phyloP scores from a whole-genome alignment of 2,113 vertebrate genomes.

The Channa argus region DNA sequence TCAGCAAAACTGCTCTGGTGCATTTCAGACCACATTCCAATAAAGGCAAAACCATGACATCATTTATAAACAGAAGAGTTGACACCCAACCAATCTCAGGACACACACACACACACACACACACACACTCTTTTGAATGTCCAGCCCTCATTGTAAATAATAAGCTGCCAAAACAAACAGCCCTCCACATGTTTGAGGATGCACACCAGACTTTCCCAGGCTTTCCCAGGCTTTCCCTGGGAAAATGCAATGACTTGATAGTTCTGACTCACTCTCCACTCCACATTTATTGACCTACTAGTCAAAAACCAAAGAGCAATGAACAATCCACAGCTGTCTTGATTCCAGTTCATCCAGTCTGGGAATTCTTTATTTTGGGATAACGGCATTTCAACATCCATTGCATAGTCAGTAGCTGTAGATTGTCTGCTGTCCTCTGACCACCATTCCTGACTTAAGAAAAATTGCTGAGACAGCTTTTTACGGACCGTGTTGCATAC shows the following conservation, averaged over 20 bases:
- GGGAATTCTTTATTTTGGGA: not conserved
- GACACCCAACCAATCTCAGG: slow-evolving; percentile 2
- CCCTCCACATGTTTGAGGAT: not conserved
- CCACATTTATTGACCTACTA: not conserved
- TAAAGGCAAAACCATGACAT: slow-evolving; percentile 5
- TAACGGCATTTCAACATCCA: not conserved
- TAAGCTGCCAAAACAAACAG: not conserved
- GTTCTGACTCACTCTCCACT: not conserved
- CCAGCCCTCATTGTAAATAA: not conserved
- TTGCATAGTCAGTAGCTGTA: not conserved
- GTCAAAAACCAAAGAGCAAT: not conserved
- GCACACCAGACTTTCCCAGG: too few species aligned
- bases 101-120: not conserved
- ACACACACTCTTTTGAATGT: not conserved
- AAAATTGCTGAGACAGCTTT: slow-evolving; percentile 24
- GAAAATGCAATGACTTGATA: not conserved
- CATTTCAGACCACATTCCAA: slow-evolving; percentile 15
- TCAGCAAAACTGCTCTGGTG: not conserved
- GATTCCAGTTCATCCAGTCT: not conserved
- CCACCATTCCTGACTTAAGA: slow-evolving; percentile 1
- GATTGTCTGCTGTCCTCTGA: slow-evolving; percentile 5
- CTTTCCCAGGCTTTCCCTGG: not conserved
- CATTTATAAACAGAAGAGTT: slow-evolving; percentile 3
- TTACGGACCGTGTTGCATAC: not conserved
- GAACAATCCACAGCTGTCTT: not conserved